Conservation (phyloP, 2,888 invertebrate species). For the Anagyrus pseudococci region DNA sequence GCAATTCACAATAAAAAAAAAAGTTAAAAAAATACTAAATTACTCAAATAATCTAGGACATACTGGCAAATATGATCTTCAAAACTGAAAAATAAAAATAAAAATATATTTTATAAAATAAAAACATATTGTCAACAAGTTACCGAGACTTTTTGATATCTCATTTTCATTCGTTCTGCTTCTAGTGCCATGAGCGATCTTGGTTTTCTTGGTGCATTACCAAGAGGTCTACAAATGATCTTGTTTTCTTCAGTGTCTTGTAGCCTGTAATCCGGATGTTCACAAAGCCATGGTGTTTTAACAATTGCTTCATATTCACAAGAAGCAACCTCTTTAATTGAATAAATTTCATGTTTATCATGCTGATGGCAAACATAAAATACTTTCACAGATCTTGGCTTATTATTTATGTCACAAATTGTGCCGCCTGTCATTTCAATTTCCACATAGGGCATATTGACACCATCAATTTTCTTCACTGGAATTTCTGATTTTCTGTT, state of each 20-base stretch:
- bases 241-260: constrained; percentile 79
- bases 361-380: constrained; percentile 89
- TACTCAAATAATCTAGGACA: constrained; percentile 5
- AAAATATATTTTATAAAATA: constrained; percentile 6
- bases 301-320: constrained; percentile 95
- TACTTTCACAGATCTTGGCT: constrained; percentile 81
- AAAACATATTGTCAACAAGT: constrained; percentile 38
- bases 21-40: constrained; percentile 18
- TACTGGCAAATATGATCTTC: constrained; percentile 18
- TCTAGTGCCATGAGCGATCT: constrained; percentile 75
- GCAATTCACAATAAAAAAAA: constrained; percentile 21
- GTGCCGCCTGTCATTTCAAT: constrained; percentile 90
- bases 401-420: constrained; percentile 86
- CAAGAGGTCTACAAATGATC: constrained; percentile 77
- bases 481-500: constrained; percentile 64
- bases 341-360: constrained; percentile 90
- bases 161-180: constrained; percentile 74
- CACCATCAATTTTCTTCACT: constrained; percentile 83
- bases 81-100: constrained; percentile 19
- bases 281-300: constrained; percentile 84
- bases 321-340: constrained; percentile 90
- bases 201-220: constrained; percentile 74
- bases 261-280: constrained; percentile 86
- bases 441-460: constrained; percentile 86
- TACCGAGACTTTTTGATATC: constrained; percentile 68